These are phyloP conservation scores for Schizopygopsis pylzovi DNA, from an alignment of 2,797 vertebrate genomes.

Conservation along the genomic window DNA sequence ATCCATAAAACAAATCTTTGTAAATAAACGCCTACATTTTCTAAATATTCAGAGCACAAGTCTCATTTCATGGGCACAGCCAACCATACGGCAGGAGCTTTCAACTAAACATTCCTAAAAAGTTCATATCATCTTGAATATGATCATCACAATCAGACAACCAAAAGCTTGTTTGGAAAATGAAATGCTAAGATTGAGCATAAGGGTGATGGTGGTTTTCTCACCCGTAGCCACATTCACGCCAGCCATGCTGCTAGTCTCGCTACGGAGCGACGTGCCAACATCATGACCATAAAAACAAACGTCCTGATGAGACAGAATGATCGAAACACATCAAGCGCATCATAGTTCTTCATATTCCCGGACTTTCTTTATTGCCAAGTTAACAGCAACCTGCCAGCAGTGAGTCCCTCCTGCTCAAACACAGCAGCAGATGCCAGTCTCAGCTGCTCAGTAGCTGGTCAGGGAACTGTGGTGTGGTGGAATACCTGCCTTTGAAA, in stretches of 20 bases:
- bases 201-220: not conserved
- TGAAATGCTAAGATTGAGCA: not conserved
- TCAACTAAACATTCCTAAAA: not conserved
- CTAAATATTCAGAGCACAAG: not conserved
- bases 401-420: slow-evolving; percentile 43
- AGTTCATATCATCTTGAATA: not conserved
- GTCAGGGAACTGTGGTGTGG: slow-evolving; percentile 67
- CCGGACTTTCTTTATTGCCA: slow-evolving; percentile 51
- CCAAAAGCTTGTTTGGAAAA: slow-evolving; percentile 5
- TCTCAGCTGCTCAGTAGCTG: slow-evolving; percentile 70
- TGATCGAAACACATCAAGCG: slow-evolving; percentile 53
- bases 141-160: not conserved
- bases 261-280: not conserved
- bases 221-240: not conserved
- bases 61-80: not conserved
- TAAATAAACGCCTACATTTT: not conserved
- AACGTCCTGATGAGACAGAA: slow-evolving; percentile 48
- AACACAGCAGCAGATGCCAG: slow-evolving; percentile 70
- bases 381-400: slow-evolving; percentile 49
- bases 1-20: not conserved
- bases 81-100: not conserved
- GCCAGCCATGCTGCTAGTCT: not conserved
- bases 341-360: slow-evolving; percentile 50
- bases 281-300: slow-evolving; percentile 45
- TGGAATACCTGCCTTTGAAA: slow-evolving; percentile 67